Conservation (phyloP, 2,113 vertebrate species). For the Leucosticte australis region DNA sequence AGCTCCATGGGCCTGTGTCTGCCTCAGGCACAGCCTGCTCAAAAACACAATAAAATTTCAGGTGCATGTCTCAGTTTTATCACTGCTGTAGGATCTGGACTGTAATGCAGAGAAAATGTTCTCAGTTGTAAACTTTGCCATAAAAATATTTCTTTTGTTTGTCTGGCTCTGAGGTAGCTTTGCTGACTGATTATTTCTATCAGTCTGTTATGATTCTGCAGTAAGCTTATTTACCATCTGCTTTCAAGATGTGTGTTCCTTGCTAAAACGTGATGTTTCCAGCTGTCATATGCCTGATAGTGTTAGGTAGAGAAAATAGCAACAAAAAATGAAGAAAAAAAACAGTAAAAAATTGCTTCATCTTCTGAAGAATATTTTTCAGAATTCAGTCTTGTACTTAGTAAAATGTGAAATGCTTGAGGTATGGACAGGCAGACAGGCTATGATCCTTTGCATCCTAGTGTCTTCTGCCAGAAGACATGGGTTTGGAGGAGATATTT, state of each 20-base stretch:
- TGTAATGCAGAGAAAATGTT: background rate
- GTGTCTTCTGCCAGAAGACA: background rate
- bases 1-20: background rate
- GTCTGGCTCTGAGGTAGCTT: background rate
- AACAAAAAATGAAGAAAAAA: background rate
- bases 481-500: background rate
- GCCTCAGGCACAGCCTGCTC: background rate
- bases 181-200: background rate
- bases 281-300: background rate
- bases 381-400: background rate
- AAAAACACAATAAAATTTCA: background rate
- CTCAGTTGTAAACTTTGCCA: background rate
- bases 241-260: background rate
- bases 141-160: background rate
- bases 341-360: background rate
- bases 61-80: background rate
- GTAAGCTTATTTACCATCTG: slow-evolving; percentile 8
- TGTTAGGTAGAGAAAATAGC: background rate
- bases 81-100: background rate
- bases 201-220: background rate
- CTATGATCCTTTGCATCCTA: background rate
- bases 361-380: background rate
- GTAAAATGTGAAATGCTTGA: background rate
- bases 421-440: background rate
- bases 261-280: background rate